Percentiles rank a stretch among this genome's conserved stretches.
Evolutionary conservation across 2,797 vertebrate genomes (phyloP).

Genomic region (Cuculus canorus): DNA sequence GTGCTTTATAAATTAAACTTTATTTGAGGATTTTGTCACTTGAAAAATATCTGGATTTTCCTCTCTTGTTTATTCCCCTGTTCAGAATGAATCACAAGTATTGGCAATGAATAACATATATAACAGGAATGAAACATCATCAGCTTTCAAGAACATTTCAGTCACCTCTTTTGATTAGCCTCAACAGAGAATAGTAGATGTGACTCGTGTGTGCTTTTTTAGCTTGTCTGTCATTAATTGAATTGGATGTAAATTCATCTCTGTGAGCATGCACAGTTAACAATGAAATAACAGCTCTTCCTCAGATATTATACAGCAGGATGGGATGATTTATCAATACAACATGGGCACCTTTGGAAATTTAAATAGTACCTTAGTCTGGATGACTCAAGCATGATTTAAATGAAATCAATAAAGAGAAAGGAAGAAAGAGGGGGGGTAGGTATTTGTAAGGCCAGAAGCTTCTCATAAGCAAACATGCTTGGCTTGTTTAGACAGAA

Average conservation of each 20-base stretch:
- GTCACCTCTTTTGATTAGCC: not conserved
- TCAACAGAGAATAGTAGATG: not conserved
- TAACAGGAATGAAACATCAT: not conserved
- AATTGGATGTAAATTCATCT: not conserved
- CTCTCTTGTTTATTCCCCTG: not conserved
- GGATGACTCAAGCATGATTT: not conserved
- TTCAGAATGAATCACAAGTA: not conserved
- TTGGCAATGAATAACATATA: not conserved
- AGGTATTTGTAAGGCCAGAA: not conserved
- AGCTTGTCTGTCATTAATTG: not conserved
- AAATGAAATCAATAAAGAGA: not conserved
- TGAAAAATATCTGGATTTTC: not conserved
- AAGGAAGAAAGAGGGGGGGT: not conserved
- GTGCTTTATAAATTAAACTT: not conserved
- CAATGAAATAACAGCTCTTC: not conserved
- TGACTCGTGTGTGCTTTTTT: not conserved
- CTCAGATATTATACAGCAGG: not conserved
- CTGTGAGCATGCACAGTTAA: not conserved
- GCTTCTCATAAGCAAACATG: not conserved
- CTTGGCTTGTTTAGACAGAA: not conserved
- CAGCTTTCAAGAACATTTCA: constrained; percentile 4
- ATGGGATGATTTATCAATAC: not conserved
- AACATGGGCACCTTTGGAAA: not conserved
- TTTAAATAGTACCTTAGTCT: not conserved
- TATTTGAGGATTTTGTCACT: not conserved